Percentiles rank a stretch among this genome's conserved stretches.
phyloP scores from a whole-genome alignment of 2,888 invertebrate species.

The Sarcophaga carnaria region DNA sequence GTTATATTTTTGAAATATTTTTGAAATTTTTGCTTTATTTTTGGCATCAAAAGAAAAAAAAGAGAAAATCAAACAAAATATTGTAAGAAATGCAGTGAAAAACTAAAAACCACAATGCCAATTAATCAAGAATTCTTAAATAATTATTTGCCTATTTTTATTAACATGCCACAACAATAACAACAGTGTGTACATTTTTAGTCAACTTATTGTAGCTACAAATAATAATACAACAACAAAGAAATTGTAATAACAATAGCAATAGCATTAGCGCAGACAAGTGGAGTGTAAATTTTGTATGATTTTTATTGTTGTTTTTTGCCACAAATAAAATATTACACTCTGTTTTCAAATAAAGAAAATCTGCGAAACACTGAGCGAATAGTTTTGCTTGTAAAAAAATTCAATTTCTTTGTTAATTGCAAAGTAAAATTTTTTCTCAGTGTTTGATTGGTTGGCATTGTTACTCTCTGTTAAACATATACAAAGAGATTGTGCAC shows the following conservation, averaged over 20 bases:
- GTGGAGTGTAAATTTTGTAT: constrained; percentile 65
- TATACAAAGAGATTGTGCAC: not conserved
- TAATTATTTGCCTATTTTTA: constrained; percentile 81
- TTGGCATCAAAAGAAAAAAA: constrained; percentile 55
- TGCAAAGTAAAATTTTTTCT: not conserved
- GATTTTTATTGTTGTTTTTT: constrained; percentile 65
- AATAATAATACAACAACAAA: constrained; percentile 16
- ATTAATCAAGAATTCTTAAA: constrained; percentile 81
- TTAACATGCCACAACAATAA: constrained; percentile 68
- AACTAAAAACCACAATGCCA: constrained; percentile 75
- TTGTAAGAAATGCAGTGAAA: constrained; percentile 46
- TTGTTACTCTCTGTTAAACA: not conserved
- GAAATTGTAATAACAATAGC: constrained; percentile 21
- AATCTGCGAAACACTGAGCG: constrained; percentile 5
- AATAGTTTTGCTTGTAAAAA: not conserved
- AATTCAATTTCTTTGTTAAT: not conserved
- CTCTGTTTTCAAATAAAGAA: constrained; percentile 10
- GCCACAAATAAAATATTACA: constrained; percentile 49
- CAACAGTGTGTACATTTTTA: constrained; percentile 15
- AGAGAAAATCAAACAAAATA: constrained; percentile 35
- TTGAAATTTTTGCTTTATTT: constrained; percentile 36
- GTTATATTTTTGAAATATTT: constrained; percentile 29
- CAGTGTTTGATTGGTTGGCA: constrained; percentile 13
- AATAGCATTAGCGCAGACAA: constrained; percentile 45
- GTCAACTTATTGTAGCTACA: not conserved